A percentile compares a stretch with the other conserved stretches of the same genome.
These are phyloP conservation scores for Tetragnatha versicolor DNA, from an alignment of 1,140 invertebrate genomes.

Conservation along the genomic window DNA sequence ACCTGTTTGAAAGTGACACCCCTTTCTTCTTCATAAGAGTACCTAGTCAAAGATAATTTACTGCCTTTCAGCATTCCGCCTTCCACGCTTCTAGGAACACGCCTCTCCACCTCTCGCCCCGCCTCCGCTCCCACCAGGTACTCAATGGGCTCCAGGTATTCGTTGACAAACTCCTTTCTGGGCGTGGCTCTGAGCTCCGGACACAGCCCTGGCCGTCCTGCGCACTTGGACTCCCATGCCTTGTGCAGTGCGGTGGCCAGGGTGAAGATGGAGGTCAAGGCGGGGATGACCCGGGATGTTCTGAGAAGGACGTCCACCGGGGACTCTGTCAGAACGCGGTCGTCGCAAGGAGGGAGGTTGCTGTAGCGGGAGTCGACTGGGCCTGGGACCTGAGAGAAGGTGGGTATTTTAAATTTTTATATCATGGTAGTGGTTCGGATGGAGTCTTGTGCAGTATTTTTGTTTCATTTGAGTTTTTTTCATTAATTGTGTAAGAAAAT, in stretches of 20 bases:
- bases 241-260: constrained; percentile 64
- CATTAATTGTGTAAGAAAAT: too few relatives aligned
- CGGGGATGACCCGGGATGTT: constrained; percentile 61
- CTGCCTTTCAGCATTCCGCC: constrained; percentile 37
- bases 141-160: constrained; percentile 60
- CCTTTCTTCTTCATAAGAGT: background rate
- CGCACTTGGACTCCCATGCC: constrained; percentile 63
- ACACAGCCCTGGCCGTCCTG: constrained; percentile 61
- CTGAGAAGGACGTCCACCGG: constrained; percentile 59
- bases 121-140: constrained; percentile 29
- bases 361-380: background rate
- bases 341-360: background rate
- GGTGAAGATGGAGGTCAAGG: constrained; percentile 64
- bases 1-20: constrained; percentile 48
- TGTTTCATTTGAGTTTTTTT: too few relatives aligned
- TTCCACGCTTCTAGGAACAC: background rate
- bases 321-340: constrained; percentile 58
- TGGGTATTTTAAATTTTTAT: background rate
- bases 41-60: constrained; percentile 39
- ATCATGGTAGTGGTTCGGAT: too few relatives aligned
- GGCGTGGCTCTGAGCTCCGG: constrained; percentile 59
- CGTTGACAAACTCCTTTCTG: constrained; percentile 61
- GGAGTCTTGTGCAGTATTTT: too few relatives aligned
- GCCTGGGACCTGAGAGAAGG: background rate
- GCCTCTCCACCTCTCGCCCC: background rate